Evolutionary conservation across 1,140 invertebrate species (phyloP), one percentile per base, ranked within the genome.

Genomic region (Heliothis virescens): DNA sequence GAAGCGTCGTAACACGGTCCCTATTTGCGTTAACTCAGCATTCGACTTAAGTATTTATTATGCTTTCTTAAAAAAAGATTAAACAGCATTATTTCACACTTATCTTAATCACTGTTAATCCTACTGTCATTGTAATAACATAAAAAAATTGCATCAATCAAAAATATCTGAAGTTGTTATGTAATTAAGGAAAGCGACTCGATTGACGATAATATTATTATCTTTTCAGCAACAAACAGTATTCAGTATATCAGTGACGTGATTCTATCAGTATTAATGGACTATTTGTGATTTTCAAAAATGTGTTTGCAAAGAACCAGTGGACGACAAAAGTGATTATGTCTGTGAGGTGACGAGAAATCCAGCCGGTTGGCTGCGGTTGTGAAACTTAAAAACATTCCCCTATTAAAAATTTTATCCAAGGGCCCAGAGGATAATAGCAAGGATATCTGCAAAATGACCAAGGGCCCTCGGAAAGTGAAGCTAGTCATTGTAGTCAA

Each of bases 401-500:
- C 93, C 86, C 91, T 94, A 89, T 86, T 94, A 91, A 94, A 94
- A 93, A 90, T 94, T 84, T 83, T 93, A 76, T 91, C 86, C 91
- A 88, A 94, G 92, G 93, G 92, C 92, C 92, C 92, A 82, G 77
- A 75, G 87, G 92, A 93, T 73, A 88, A 83, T 79, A 87, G 87
- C 86, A 90, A 92, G 86, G 91, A 91, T 85, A 85, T 88, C 84
- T 94, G 92, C 95, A 95, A 92, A 92, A 95, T 95, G 95, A 95
- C 95, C 86, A 95, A 95, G 94, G 95, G 95, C 91, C 95, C 95
- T 92, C 91, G 94, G 87, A 95, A 95, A 90, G 95, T 95, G 86
- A 95, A 95, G 82, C 94, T 95, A 91, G 95, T 95, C 94, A 95
- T 95, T 92, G 95, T 95, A 91, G 95, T 95, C 91, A 95, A 95